Evolutionary conservation across 1,140 invertebrate species (phyloP).

Genomic region (Ericerus pela): DNA sequence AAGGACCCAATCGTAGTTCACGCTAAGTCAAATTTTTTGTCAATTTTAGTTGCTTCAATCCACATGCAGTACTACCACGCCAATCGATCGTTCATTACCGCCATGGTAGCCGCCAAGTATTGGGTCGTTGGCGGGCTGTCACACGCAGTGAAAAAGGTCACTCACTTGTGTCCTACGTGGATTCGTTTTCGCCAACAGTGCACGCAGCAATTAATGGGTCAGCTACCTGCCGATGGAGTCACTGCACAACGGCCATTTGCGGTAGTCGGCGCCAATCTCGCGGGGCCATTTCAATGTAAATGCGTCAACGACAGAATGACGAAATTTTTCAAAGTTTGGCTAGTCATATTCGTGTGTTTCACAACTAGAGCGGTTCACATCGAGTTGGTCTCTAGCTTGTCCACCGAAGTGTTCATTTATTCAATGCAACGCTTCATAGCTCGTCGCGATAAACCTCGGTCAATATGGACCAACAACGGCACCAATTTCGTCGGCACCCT

Average conservation of each 20-base stretch:
- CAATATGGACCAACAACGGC: slow-evolving; percentile 15
- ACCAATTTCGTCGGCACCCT: slow-evolving; percentile 16
- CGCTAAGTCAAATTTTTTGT: not conserved
- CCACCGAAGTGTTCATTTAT: slow-evolving; percentile 23
- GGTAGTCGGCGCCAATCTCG: not conserved
- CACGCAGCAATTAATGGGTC: not conserved
- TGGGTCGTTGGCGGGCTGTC: not conserved
- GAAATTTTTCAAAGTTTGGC: slow-evolving; percentile 17
- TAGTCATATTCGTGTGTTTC: slow-evolving; percentile 24
- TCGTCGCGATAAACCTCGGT: slow-evolving; percentile 17
- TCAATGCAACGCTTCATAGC: slow-evolving; percentile 26
- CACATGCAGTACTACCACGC: not conserved
- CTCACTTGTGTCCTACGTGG: not conserved
- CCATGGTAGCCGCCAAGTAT: not conserved
- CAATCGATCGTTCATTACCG: not conserved
- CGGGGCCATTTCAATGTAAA: not conserved
- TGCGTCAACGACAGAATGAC: no score
- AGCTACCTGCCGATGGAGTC: not conserved
- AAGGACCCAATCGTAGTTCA: not conserved
- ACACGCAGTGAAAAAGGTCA: not conserved
- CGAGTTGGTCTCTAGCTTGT: slow-evolving; percentile 22
- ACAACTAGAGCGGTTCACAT: slow-evolving; percentile 25
- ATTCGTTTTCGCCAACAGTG: not conserved
- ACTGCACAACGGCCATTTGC: not conserved
- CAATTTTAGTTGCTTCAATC: not conserved